Percentiles rank a stretch among this genome's conserved stretches.
Evolutionary conservation across 2,797 vertebrate genomes (phyloP).

Genomic region (Thaleichthys pacificus): DNA sequence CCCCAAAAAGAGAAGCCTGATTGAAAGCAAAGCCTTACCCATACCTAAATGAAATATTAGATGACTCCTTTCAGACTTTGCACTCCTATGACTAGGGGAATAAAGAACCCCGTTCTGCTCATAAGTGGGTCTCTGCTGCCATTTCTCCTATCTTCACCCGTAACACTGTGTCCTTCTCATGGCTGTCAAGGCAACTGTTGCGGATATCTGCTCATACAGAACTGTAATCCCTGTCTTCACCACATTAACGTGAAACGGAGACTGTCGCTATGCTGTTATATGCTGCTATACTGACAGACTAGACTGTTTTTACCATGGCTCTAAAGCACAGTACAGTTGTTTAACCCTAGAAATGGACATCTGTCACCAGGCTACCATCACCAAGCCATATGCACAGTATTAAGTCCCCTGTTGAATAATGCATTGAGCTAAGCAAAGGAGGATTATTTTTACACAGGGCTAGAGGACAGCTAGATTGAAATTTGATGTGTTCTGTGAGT

Average conservation of each 20-base stretch:
- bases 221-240: too few species aligned
- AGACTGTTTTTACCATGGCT: too few species aligned
- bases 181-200: background rate
- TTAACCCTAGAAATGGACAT: conserved; percentile 50
- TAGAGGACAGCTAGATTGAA: conserved; percentile 16
- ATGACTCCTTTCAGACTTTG: conserved; percentile 15
- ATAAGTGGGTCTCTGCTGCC: conserved; percentile 16
- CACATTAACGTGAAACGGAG: too few species aligned
- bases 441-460: conserved; percentile 40
- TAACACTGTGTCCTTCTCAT: conserved; percentile 11
- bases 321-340: too few species aligned
- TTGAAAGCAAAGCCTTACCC: conserved; percentile 15
- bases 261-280: too few species aligned
- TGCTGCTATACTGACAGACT: too few species aligned
- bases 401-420: conserved; percentile 59
- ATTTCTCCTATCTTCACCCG: background rate
- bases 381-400: conserved; percentile 16
- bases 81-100: conserved; percentile 10
- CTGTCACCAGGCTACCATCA: conserved; percentile 35
- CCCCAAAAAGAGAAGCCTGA: conserved; percentile 24
- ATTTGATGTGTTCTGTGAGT: conserved; percentile 13
- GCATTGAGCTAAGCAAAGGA: conserved; percentile 44
- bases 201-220: background rate
- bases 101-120: conserved; percentile 8
- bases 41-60: conserved; percentile 34